Evolutionary conservation across 2,888 invertebrate genomes (phyloP).

Genomic region (Pammene fasciana): DNA sequence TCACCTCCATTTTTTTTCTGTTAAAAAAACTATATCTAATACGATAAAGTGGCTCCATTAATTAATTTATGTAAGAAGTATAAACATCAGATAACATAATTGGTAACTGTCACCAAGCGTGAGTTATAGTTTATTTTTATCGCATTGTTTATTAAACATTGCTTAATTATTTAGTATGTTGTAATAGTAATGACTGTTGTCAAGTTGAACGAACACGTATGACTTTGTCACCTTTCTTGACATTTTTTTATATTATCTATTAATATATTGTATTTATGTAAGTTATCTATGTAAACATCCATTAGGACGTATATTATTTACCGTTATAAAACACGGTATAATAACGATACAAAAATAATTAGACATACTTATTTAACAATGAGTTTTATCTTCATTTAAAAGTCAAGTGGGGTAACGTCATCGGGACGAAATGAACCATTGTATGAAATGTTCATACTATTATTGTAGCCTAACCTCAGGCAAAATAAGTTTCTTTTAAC

Average conservation of each 20-base stretch:
- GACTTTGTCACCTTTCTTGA: neutral
- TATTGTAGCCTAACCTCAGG: too few species aligned
- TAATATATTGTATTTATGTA: neutral
- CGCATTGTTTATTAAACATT: constrained; percentile 9
- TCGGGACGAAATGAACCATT: too few species aligned
- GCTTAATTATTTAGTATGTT: constrained; percentile 1
- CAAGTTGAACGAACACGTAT: neutral
- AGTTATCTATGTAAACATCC: neutral
- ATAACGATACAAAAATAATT: too few species aligned
- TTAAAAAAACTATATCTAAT: neutral
- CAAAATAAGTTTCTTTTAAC: too few species aligned
- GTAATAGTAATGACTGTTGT: neutral
- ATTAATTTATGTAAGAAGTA: neutral
- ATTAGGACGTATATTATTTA: neutral
- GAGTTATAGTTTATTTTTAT: constrained; percentile 3
- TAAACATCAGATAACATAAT: neutral
- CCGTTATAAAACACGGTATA: neutral
- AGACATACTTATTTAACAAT: too few species aligned
- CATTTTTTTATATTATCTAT: neutral
- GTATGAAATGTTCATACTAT: too few species aligned
- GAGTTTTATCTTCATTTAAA: too few species aligned
- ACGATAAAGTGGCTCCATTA: neutral
- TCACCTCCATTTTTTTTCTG: too few species aligned
- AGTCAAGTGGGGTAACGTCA: too few species aligned
- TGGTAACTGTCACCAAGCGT: neutral